Percentiles rank a stretch among this genome's conserved stretches.
phyloP scores from a whole-genome alignment of 2,113 vertebrate genomes.

The Anthoscopus minutus region DNA sequence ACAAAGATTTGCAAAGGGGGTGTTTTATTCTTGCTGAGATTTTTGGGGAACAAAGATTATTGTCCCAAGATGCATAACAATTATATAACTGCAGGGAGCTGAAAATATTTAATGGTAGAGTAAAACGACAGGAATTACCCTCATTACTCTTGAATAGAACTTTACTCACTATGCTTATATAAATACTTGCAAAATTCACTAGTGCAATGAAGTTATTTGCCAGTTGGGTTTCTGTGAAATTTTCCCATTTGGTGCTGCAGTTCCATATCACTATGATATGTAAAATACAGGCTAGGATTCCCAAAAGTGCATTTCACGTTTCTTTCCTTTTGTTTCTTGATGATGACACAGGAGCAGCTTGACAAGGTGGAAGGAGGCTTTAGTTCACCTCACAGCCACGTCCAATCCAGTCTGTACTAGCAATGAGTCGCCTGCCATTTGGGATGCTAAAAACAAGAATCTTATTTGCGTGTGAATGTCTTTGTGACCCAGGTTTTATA shows the following conservation, averaged over 20 bases:
- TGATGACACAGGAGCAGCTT: background rate
- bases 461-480: background rate
- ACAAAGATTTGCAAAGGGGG: background rate
- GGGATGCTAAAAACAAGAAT: background rate
- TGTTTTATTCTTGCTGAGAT: background rate
- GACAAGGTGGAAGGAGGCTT: background rate
- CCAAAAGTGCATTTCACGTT: background rate
- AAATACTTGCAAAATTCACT: background rate
- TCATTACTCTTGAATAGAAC: background rate
- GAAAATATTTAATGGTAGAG: background rate
- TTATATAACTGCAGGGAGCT: background rate
- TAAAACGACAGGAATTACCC: background rate
- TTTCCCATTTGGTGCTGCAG: background rate
- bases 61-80: background rate
- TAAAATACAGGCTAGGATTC: background rate
- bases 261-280: background rate
- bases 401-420: background rate
- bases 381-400: background rate
- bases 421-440: background rate
- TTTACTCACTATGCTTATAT: background rate
- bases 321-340: background rate
- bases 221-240: background rate
- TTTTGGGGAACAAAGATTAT: background rate
- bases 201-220: background rate
- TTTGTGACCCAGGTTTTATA: background rate